phyloP scores from a whole-genome alignment of 2,888 invertebrate genomes.

The Eumacrocentrus americanus region DNA sequence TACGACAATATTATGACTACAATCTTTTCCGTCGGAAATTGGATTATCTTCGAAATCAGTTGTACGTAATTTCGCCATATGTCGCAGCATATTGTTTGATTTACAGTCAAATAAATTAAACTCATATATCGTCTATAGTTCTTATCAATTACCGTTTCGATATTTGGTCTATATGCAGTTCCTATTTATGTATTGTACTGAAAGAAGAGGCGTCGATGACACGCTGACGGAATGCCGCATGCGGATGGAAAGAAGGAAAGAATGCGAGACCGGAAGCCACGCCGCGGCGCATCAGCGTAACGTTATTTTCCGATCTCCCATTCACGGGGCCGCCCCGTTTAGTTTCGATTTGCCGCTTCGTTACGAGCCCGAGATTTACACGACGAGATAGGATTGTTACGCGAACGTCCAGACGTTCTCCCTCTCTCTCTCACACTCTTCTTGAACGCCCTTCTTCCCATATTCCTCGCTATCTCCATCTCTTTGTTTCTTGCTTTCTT shows the following conservation, averaged over 20 bases:
- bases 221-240: not conserved
- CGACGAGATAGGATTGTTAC: slow-evolving; percentile 53
- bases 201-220: not conserved
- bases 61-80: no score
- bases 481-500: slow-evolving; percentile 18
- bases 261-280: slow-evolving; percentile 33
- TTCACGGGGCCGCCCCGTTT: slow-evolving; percentile 46
- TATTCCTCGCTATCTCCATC: slow-evolving; percentile 20
- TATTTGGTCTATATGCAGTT: no score
- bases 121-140: no score
- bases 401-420: slow-evolving; percentile 28
- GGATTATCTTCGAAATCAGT: no score
- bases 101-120: no score
- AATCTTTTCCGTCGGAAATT: no score
- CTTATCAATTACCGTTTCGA: no score
- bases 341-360: slow-evolving; percentile 59
- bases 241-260: slow-evolving; percentile 21
- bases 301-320: slow-evolving; percentile 37
- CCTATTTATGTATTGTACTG: not conserved
- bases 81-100: no score
- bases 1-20: no score
- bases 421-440: slow-evolving; percentile 23
- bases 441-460: slow-evolving; percentile 16
- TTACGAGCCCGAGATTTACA: slow-evolving; percentile 57
- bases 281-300: slow-evolving; percentile 33